Conservation (phyloP, 2,113 vertebrate genomes). For the Chiloscyllium plagiosum region DNA sequence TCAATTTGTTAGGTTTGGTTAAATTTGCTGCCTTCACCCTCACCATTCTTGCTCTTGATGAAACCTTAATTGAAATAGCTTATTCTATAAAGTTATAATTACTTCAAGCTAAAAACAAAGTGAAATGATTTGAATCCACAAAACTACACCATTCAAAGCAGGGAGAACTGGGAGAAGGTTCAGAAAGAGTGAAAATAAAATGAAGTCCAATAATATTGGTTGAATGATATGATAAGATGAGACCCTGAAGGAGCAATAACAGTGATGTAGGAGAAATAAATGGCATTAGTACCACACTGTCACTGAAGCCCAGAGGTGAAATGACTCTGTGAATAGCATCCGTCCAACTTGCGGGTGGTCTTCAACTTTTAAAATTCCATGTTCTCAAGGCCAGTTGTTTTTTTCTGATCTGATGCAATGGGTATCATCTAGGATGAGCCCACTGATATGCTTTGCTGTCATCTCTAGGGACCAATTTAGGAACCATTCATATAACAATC, state of each 20-base stretch:
- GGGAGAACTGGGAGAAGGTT: not conserved
- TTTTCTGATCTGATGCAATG: not conserved
- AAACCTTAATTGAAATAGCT: not conserved
- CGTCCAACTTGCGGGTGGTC: not conserved
- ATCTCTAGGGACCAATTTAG: conserved; percentile 22
- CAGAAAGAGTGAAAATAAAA: not conserved
- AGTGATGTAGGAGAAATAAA: not conserved
- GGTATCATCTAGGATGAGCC: not conserved
- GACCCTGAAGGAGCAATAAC: not conserved
- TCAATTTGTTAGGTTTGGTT: not conserved
- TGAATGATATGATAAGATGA: not conserved
- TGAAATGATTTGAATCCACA: not conserved
- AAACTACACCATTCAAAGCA: not conserved
- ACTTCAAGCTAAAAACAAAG: not conserved
- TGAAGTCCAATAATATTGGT: not conserved
- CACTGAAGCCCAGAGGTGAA: not conserved
- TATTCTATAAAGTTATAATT: not conserved
- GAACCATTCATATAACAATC: not conserved
- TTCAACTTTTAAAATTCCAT: not conserved
- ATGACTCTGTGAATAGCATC: not conserved
- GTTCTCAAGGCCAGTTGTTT: not conserved
- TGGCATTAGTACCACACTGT: not conserved
- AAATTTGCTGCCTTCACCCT: not conserved
- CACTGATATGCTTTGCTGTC: not conserved
- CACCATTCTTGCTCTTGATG: not conserved